phyloP scores from a whole-genome alignment of 2,113 vertebrate genomes.

The Chloroceryle aenea region DNA sequence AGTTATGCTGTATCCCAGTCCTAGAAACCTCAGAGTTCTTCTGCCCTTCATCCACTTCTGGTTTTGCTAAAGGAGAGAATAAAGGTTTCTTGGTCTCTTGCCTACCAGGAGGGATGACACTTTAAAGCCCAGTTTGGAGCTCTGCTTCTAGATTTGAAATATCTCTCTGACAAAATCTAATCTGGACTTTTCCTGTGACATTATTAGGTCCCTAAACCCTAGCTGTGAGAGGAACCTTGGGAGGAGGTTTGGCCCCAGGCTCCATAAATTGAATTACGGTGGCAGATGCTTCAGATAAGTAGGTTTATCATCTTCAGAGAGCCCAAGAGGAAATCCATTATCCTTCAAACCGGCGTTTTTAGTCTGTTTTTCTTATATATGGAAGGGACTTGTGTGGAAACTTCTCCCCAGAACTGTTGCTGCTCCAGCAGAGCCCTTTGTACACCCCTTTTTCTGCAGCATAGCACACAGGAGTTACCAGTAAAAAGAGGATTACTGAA shows the following conservation, averaged over 20 bases:
- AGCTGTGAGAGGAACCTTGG: not conserved
- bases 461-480: not conserved
- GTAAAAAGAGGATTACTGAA: not conserved
- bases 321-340: not conserved
- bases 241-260: not conserved
- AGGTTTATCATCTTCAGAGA: not conserved
- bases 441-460: not conserved
- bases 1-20: not conserved
- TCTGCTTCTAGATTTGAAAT: not conserved
- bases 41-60: not conserved
- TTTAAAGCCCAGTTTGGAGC: not conserved
- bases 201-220: slow-evolving; percentile 19
- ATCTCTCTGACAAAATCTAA: not conserved
- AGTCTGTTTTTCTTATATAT: not conserved
- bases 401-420: not conserved
- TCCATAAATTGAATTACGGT: not conserved
- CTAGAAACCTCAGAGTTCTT: not conserved
- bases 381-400: not conserved
- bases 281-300: not conserved
- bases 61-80: not conserved
- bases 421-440: not conserved
- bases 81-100: not conserved
- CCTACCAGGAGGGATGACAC: not conserved
- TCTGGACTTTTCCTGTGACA: not conserved
- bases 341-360: not conserved